Percentiles rank a stretch among this genome's conserved stretches.
phyloP scores from a whole-genome alignment of 2,888 invertebrate species.

The Caenorhabditis sp. region DNA sequence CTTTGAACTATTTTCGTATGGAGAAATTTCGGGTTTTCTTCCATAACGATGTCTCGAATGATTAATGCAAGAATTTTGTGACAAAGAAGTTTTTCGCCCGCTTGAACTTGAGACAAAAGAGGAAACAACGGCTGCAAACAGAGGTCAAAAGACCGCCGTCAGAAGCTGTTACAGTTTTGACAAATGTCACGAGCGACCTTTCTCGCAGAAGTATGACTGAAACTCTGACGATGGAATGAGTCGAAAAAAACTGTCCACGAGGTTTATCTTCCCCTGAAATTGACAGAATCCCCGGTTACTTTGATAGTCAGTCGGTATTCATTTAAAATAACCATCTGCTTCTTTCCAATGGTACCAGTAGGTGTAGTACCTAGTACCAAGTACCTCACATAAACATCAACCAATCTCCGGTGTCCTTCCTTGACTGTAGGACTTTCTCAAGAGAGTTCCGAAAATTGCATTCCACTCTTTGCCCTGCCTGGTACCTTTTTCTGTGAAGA shows the following conservation, averaged over 20 bases:
- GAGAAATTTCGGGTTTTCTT: conserved; percentile 7
- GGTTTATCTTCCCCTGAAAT: neutral
- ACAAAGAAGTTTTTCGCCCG: conserved; percentile 22
- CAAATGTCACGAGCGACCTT: neutral
- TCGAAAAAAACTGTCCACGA: no score
- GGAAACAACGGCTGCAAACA: conserved; percentile 29
- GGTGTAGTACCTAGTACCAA: conserved; percentile 7
- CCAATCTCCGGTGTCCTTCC: conserved; percentile 21
- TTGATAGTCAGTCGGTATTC: neutral
- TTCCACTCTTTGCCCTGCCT: conserved; percentile 38
- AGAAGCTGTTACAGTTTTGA: conserved; percentile 28
- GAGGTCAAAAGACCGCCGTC: conserved; percentile 46
- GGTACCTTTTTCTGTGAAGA: conserved; percentile 14
- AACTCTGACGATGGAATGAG: no score
- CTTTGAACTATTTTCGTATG: conserved; percentile 46
- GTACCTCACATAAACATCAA: conserved; percentile 37
- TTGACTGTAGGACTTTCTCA: conserved; percentile 34
- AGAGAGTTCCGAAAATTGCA: conserved; percentile 45
- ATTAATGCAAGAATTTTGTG: neutral
- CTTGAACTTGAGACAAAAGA: neutral
- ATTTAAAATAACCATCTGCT: neutral
- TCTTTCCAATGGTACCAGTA: neutral
- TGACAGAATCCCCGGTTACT: neutral
- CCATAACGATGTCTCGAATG: neutral
- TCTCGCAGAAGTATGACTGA: neutral